Percentiles rank a stretch among this genome's conserved stretches.
Conservation (phyloP, 92 coral and sea anemone species). For the Epizoanthus scotinus region DNA sequence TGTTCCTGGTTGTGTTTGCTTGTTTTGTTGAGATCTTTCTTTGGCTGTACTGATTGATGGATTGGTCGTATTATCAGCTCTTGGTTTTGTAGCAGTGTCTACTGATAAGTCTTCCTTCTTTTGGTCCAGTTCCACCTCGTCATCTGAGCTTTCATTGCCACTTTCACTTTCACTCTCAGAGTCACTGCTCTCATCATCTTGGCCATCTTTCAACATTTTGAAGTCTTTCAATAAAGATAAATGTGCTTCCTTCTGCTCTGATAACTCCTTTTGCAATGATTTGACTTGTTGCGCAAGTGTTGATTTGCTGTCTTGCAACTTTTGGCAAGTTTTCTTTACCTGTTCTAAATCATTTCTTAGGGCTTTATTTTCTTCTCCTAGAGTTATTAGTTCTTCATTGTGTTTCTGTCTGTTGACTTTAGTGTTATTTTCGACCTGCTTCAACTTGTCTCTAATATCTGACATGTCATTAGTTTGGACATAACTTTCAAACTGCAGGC, state of each 20-base stretch:
- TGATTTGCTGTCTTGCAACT: conserved; percentile 1
- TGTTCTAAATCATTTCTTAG: not conserved
- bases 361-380: conserved; percentile 3
- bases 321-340: not conserved
- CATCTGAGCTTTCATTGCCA: not conserved
- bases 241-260: conserved; percentile 5
- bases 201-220: not conserved
- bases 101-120: not conserved
- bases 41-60: not conserved
- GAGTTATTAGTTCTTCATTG: not conserved
- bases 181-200: conserved; percentile 1
- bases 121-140: not conserved
- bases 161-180: not conserved
- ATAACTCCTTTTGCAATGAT: not conserved
- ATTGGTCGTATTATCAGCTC: not conserved
- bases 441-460: conserved; percentile 2
- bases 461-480: not conserved
- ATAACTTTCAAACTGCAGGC: not conserved
- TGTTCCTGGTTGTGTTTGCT: conserved; percentile 8
- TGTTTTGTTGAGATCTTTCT: conserved; percentile 10
- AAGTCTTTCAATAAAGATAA: not conserved
- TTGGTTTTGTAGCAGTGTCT: not conserved
- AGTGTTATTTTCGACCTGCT: not conserved
- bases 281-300: conserved; percentile 9
- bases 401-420: conserved; percentile 6